Evolutionary conservation across 2,113 vertebrate genomes (phyloP), one percentile per base, ranked within the genome.

Genomic region (Tachysurus vachellii): DNA sequence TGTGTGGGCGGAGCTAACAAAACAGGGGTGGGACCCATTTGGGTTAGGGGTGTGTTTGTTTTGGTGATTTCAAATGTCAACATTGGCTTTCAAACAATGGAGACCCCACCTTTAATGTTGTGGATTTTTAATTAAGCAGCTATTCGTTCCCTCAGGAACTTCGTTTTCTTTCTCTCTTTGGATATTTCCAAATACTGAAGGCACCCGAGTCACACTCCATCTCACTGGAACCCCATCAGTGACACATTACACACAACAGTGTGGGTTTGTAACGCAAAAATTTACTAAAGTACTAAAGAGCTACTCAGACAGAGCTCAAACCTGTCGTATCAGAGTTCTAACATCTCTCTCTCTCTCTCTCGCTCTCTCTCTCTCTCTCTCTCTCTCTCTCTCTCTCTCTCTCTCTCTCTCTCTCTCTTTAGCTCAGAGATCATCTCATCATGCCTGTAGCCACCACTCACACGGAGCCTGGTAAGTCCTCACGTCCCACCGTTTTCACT

Each of bases 381-480:
- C 26, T 28, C 12, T 71, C 68, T 71, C 31, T 31, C 28, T 64
- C 4, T 68, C 13, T 68, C 14, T 77, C 14, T 80, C 50, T 68
- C 85, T 86, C 57, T 77, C 19, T 70, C 73, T 79, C 57, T 87
- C 61, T 85, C 16, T 82, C 59, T 89, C 28, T 88, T 50, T 81
- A 70, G 56, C 79, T 92, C 92, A 89, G 75, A 88, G 84, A 90
- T 87, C 87, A 86, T 90, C 87, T 87, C 83, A 92, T 91, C 90
- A 95, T 95, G 94, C 94, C 94, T 88, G 94, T 95, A 89, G 94
- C 94, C 84, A 93, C 94, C 85, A 92, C 91, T 89, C 90, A 89
- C 89, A 94, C 93, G 59, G 94, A 95, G 56, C 93, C 93, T 90
- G 94, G 94, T 95, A 88, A 94, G 94, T 89, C 59, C 57, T 61